Base-by-base conservation (phyloP, 1,140 invertebrate genomes). In the Sogatella furcifera region DNA sequence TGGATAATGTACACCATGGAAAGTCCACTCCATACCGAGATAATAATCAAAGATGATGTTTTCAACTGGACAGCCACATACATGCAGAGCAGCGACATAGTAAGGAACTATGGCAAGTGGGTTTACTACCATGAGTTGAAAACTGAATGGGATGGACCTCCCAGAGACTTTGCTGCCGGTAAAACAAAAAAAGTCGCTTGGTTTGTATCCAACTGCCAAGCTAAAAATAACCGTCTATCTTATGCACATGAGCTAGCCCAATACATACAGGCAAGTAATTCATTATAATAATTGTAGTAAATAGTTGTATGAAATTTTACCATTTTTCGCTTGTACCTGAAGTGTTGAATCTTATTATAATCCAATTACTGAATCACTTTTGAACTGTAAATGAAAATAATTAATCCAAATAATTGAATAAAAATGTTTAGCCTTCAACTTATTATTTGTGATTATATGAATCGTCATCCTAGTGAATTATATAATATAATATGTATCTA, bases 61-160 rank as follows among this genome's bases (percentile, higher is more conserved):
- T 87, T 94, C 70, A 97, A 98, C 76, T 97, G 94, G 94, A 98
- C 95, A 15, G 90, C 91, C 0, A 95, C 92, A 0, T 98, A 91
- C 72, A 80, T 95, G 43, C 81, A 85, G 21, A 95, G 98, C 71
- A 96, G 92, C 21, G 94, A 96, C 66, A 85, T 98, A 62, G 93
- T 97, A 2, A 87, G 95, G 1, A 95, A 95, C 0, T 98, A 98
- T 70, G 95, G 95, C 71, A 85, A 89, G 67, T 98, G 92, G 89
- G 84, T 90, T 24, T 93, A 93, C 72, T 90, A 87, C 67, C 83
- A 95, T 70, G 71, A 80, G 0, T 76, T 80, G 34, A 75, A 90
- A 14, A 85, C 78, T 5, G 69, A 74, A 19, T 70, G 72, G 19
- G 83, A 85, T 66, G 82, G 82, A 55, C 74, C 80, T 15, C 80